Evolutionary conservation across 2,113 vertebrate species (phyloP).

Genomic region (Sigmodon hispidus): DNA sequence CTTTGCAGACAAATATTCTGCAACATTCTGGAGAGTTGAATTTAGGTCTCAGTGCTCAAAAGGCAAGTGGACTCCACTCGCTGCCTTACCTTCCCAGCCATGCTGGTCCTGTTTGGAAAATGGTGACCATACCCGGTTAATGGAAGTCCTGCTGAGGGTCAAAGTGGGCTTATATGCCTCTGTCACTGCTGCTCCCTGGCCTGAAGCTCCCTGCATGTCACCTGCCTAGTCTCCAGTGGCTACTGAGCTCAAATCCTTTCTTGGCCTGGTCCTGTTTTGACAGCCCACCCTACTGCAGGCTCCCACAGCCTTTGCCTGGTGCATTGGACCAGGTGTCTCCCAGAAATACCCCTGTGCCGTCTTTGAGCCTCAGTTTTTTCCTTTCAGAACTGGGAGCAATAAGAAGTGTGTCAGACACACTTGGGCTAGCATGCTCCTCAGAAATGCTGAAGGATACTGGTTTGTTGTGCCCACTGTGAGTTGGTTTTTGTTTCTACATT

Average conservation of each 20-base stretch:
- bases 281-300: fast-evolving
- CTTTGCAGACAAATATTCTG: background rate
- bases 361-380: background rate
- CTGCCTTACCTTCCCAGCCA: background rate
- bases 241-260: fast-evolving
- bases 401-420: background rate
- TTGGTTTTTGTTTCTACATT: background rate
- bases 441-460: fast-evolving
- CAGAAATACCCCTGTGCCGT: too few relatives aligned
- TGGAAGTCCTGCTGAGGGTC: fast-evolving
- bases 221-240: background rate
- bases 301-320: too few relatives aligned
- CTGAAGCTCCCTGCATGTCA: background rate
- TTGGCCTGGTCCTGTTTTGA: background rate
- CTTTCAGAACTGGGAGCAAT: background rate
- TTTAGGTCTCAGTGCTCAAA: background rate
- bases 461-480: fast-evolving
- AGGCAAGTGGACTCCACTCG: background rate
- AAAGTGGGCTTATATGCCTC: fast-evolving
- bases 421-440: background rate
- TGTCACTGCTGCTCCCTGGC: fast-evolving
- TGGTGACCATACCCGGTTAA: background rate
- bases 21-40: background rate
- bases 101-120: background rate
- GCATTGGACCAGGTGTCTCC: background rate